Base-by-base conservation (phyloP, 1,140 invertebrate genomes). In the Hylaeus anthracinus region DNA sequence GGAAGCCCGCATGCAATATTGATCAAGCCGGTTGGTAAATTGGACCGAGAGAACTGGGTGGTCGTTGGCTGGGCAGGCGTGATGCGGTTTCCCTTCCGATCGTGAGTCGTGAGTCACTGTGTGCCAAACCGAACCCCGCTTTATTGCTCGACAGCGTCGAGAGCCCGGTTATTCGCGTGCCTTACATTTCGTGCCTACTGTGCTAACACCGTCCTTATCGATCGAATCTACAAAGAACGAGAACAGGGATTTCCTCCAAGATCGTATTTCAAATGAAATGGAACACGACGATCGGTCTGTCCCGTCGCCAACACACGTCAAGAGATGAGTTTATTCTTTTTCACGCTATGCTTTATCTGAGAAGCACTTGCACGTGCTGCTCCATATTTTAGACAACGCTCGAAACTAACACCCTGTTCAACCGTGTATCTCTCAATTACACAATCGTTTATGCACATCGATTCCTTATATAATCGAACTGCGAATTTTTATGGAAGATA, bases 21-120 rank as follows among this genome's bases (percentile, higher is more conserved):
- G 88, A 88, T 90, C 84, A 90, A 86, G 76, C 88, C 69, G 76
- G 84, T 76, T 80, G 76, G 64, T 78, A 82, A 83, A 83, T 88
- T 76, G 74, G 55, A 75, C 70, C 67, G 72, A 58, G 72, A 58
- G 73, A 63, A 60, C 48, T 63, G 76, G 79, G 78, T 67, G 73
- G 78, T 81, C 75, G 79, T 26, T 67, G 45, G 65, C 26, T 67
- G 45, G 70, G 70, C 58, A 78, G 60, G 41, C 65, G 77, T 55
- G 80, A 66, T 55, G 48, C 56, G 55, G 74, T 76, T 69, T 76
- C 74, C 74, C 74, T 60, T 76, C 74, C 39, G 64, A 76, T 76
- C 74, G 65, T 76, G 74, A 76, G 74, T 76, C 45, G 8, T 26
- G 26, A 26, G 26, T 26, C 74, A 76, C 43, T 58, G 51, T n/a